Evolutionary conservation across 2,797 vertebrate species (phyloP), one percentile per base, ranked within the genome.

Genomic region (Sebastes kiyomatsui): DNA sequence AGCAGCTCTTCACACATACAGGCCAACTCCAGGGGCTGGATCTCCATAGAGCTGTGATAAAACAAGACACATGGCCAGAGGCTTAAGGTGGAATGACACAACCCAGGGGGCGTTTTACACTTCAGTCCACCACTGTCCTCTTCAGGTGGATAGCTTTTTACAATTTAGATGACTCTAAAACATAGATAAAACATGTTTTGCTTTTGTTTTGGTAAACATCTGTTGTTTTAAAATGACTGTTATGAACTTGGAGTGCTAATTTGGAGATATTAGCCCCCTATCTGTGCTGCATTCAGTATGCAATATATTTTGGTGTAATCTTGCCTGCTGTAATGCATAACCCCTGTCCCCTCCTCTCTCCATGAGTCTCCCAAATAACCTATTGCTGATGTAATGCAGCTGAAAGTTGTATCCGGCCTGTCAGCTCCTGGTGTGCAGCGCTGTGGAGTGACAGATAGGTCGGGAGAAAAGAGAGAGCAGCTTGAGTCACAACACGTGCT

Each of bases 401-500:
- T 83, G 81, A 89, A 81, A 82, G 49, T 77, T 32, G 42, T 70
- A 33, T 70, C 66, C 9, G 30, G 42, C 22, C 76, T 52, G 78
- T 78, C 79, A 22, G 62, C 2, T 25, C 70, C 5, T 77, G 67
- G 72, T 49, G 82, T 25, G 1, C 1, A 12, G 56, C 35, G 30
- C 79, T 75, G 77, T 14, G 33, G 61, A 65, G 67, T 56, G 83
- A 85, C 85, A 73, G 80, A 83, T 67, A 69, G 22, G 38, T 72
- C 14, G 27, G 77, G 76, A 64, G 66, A 64, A 68, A 75, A 80
- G 74, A 79, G 64, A 58, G 67, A 88, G 77, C 82, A 83, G 89
- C 88, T 89, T 91, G 88, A 87, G 58, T 87, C 82, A 58, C 76
- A 65, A 67, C 79, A 68, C n/a, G 27, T 5, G 46, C 79, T 65